These are phyloP conservation scores for Tenthredo distinguenda DNA, from an alignment of 2,888 invertebrate species.

Conservation along the genomic window DNA sequence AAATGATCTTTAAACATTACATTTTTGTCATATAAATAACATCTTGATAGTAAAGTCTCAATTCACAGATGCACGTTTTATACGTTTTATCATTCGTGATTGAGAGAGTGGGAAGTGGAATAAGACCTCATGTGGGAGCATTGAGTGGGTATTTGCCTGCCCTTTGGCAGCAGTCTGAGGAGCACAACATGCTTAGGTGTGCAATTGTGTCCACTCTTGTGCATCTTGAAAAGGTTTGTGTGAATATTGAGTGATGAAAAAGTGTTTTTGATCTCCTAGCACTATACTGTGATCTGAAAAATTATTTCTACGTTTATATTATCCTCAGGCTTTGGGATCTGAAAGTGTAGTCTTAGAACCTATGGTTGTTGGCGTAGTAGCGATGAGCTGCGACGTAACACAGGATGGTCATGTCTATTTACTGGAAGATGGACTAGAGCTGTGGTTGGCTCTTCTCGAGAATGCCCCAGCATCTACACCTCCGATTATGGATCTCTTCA, in stretches of 20 bases:
- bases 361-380: constrained; percentile 83
- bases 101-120: constrained; percentile 89
- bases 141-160: constrained; percentile 91
- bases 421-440: constrained; percentile 93
- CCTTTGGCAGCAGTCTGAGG: constrained; percentile 93
- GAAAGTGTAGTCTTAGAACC: constrained; percentile 78
- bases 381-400: constrained; percentile 87
- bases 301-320: constrained; percentile 40
- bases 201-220: constrained; percentile 93
- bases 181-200: constrained; percentile 94
- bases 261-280: neutral
- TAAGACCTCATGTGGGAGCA: constrained; percentile 85
- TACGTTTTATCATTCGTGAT: constrained; percentile 94
- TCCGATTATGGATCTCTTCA: constrained; percentile 85
- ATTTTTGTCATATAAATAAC: neutral
- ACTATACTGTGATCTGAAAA: neutral
- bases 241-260: neutral
- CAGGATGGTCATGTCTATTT: constrained; percentile 93
- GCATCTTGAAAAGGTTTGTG: constrained; percentile 88
- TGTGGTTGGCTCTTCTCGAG: constrained; percentile 93
- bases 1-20: neutral
- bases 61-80: constrained; percentile 90
- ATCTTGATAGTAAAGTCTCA: neutral
- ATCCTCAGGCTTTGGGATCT: constrained; percentile 79
- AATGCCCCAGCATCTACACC: constrained; percentile 84